phyloP scores from a whole-genome alignment of 23 tunicate species.

The Styela clava region DNA sequence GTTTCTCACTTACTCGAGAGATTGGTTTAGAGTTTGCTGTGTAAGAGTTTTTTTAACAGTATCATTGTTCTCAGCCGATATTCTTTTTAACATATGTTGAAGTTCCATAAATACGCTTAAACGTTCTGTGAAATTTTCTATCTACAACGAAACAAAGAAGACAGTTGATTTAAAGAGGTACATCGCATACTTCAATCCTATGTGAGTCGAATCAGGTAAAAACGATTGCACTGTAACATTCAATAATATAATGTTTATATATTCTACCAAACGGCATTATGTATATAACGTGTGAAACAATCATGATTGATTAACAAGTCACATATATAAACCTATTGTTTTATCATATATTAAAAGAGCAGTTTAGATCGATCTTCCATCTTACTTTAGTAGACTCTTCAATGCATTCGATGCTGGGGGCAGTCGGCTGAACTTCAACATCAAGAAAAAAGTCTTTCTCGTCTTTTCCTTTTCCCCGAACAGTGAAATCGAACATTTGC shows the following conservation, averaged over 20 bases:
- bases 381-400: not conserved
- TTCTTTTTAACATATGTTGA: constrained; percentile 14
- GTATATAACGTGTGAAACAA: too few species aligned
- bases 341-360: too few species aligned
- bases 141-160: constrained; percentile 12
- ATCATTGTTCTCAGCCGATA: constrained; percentile 19
- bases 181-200: too few species aligned
- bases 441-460: not conserved
- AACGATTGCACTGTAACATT: too few species aligned
- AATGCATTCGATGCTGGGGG: not conserved
- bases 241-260: too few species aligned
- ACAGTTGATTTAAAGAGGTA: too few species aligned
- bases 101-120: constrained; percentile 21
- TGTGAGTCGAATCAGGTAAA: too few species aligned
- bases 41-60: constrained; percentile 12
- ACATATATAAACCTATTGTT: too few species aligned
- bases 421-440: not conserved
- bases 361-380: too few species aligned
- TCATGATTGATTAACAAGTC: too few species aligned
- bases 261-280: too few species aligned
- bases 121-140: constrained; percentile 23
- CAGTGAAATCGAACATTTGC: not conserved
- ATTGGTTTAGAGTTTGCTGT: constrained; percentile 16
- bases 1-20: constrained; percentile 26
- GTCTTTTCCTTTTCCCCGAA: not conserved